Evolutionary conservation across 2,888 invertebrate genomes (phyloP).

Genomic region (Melolontha melolontha): DNA sequence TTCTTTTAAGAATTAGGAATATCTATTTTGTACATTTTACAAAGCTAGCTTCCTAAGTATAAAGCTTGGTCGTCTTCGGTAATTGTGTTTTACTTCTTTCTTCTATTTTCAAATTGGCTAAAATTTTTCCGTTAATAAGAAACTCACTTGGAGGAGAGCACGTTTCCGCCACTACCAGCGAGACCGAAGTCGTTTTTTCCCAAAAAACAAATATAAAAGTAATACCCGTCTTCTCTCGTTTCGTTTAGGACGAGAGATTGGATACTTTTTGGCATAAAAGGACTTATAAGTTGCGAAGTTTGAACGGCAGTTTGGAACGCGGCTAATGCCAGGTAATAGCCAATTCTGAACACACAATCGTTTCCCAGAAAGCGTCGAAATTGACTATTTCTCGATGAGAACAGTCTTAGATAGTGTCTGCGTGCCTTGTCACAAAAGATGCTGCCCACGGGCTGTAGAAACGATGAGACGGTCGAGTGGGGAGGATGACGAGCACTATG

Average conservation of each 20-base stretch:
- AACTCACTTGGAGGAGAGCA: neutral
- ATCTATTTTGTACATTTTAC: too few species aligned
- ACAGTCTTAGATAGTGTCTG: conserved; percentile 40
- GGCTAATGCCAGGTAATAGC: conserved; percentile 45
- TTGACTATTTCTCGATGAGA: conserved; percentile 47
- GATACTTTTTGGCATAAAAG: conserved; percentile 37
- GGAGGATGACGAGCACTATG: neutral
- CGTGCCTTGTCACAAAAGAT: conserved; percentile 30
- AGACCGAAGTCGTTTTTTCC: conserved; percentile 18
- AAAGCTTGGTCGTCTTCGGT: too few species aligned
- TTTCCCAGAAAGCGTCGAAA: conserved; percentile 46
- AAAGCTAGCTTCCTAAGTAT: too few species aligned
- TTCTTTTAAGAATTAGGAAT: too few species aligned
- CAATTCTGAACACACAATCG: conserved; percentile 49
- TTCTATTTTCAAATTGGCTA: too few species aligned
- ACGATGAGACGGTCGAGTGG: neutral
- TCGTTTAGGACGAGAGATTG: conserved; percentile 6
- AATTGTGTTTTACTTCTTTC: too few species aligned
- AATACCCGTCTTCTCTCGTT: conserved; percentile 6
- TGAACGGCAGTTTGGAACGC: conserved; percentile 15
- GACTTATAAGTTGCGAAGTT: conserved; percentile 34
- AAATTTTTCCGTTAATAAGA: too few species aligned
- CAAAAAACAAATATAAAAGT: conserved; percentile 20
- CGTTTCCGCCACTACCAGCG: neutral
- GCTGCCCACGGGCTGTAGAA: neutral